Base-by-base conservation (phyloP, 2,797 vertebrate species). In the Macropus fuliginosus region DNA sequence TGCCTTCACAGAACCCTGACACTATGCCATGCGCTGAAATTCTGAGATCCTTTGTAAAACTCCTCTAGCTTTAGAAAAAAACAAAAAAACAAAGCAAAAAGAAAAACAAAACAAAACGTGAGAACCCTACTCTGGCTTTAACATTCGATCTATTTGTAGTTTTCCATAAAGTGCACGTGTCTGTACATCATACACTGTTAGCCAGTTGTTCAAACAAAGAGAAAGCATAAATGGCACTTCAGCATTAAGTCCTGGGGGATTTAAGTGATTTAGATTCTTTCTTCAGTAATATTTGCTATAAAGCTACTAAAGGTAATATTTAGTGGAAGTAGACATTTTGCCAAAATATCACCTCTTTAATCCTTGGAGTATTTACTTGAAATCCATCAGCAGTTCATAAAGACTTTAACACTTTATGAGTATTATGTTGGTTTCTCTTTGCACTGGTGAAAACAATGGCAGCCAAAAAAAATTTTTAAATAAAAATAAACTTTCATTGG, bases 311-410 rank as follows among this genome's bases (percentile, higher is more conserved):
- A 97, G 96, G 91, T 96, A 98, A 95, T 98, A 98, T 98, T 97
- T 96, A 97, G 94, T 96, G 96, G 91, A 98, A 98, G 95, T 93
- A 11, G 97, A 55, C 97, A 94, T 94, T 98, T 98, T 97, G 96
- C 95, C 93, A 96, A 96, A 98, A 94, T 91, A 97, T 98, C 95
- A 96, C 91, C 28, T 96, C 59, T 97, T 87, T 98, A 96, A 96
- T 97, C 97, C 97, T 98, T 95, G 90, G 95, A 95, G 97, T 55
- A 97, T 98, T 97, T 97, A 55, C 92, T 96, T 98, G 96, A 62
- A 97, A 98, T 98, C 94, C 95, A 96, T 98, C 98, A 98, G 96
- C 97, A 97, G 95, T 95, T 97, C 95, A 97, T 98, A 97, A 97
- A 98, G 95, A 96, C 98, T 97, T 98, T 96, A 97, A 95, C 93